Conservation (phyloP, 2,113 vertebrate species). For the Poecilia latipinna region DNA sequence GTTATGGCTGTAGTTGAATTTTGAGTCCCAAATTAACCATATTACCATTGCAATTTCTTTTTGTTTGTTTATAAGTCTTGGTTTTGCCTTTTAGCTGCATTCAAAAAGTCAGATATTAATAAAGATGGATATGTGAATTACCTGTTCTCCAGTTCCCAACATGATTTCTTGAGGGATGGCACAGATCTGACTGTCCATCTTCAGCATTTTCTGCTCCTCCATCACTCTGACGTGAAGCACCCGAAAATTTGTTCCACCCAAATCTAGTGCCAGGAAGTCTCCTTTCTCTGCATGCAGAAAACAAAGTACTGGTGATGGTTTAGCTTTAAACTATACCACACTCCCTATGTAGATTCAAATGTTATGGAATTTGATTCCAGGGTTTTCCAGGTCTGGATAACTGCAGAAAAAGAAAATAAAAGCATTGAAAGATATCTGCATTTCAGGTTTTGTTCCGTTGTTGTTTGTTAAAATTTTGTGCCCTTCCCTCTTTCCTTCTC, state of each 20-base stretch:
- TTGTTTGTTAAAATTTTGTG: neutral
- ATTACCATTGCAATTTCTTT: neutral
- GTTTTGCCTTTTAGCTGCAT: neutral
- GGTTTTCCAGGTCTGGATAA: too few species aligned
- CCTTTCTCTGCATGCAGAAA: constrained; percentile 80
- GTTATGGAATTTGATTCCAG: too few species aligned
- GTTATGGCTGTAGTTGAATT: neutral
- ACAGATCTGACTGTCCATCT: constrained; percentile 80
- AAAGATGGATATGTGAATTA: constrained; percentile 24
- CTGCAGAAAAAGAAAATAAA: neutral
- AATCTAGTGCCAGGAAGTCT: constrained; percentile 86
- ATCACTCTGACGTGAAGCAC: constrained; percentile 82
- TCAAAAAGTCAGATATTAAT: neutral
- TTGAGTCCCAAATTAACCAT: neutral
- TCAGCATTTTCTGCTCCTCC: constrained; percentile 67
- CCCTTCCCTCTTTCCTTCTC: neutral
- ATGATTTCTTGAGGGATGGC: constrained; percentile 74
- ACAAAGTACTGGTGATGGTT: neutral
- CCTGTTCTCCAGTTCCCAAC: constrained; percentile 82
- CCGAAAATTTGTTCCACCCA: constrained; percentile 90
- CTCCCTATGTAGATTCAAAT: too few species aligned
- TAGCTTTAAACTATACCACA: neutral
- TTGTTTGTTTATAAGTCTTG: too few species aligned
- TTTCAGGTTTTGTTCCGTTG: too few species aligned
- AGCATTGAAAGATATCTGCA: neutral